phyloP scores from a whole-genome alignment of 2,888 invertebrate genomes.

The Dynastes hyllus region DNA sequence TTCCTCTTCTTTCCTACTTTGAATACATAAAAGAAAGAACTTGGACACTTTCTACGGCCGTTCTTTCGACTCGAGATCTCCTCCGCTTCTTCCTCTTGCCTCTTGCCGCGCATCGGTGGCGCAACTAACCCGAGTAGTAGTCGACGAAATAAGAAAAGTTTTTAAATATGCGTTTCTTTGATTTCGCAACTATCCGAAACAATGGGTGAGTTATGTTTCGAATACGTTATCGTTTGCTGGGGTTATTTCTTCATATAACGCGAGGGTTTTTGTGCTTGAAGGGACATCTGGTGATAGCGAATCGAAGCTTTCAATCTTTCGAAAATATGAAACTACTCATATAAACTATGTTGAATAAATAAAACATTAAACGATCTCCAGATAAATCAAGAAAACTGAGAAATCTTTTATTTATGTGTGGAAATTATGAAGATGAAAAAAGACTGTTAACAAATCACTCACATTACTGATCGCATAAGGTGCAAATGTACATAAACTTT shows the following conservation, averaged over 20 bases:
- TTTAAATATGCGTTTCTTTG: constrained; percentile 51
- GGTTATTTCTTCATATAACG: constrained; percentile 29
- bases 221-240: constrained; percentile 39
- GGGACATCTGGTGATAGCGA: too few species aligned
- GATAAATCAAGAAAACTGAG: too few species aligned
- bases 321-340: too few species aligned
- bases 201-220: constrained; percentile 43
- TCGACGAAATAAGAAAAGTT: constrained; percentile 54
- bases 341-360: too few species aligned
- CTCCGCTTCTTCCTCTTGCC: neutral
- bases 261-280: too few species aligned
- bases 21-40: constrained; percentile 56
- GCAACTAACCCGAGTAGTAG: constrained; percentile 7
- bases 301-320: too few species aligned
- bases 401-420: too few species aligned
- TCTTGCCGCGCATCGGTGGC: neutral
- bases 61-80: neutral
- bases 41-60: constrained; percentile 43
- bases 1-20: constrained; percentile 16
- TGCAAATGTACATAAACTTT: too few species aligned
- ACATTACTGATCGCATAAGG: too few species aligned
- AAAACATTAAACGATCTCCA: too few species aligned
- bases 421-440: too few species aligned
- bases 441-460: too few species aligned
- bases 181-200: constrained; percentile 46